phyloP scores from a whole-genome alignment of 2,797 vertebrate genomes.

The Leuciscus waleckii region DNA sequence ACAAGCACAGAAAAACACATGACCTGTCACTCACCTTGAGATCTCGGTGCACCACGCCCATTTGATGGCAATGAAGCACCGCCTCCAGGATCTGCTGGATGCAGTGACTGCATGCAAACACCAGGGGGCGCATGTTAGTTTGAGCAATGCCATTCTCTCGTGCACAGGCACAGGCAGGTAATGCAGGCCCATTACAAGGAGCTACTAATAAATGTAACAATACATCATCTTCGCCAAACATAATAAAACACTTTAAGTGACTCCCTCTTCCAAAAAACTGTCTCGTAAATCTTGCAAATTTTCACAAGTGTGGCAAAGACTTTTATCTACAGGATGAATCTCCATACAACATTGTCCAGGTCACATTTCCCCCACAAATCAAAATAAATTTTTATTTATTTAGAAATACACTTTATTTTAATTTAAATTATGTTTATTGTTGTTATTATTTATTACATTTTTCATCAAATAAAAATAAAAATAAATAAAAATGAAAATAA shows the following conservation, averaged over 20 bases:
- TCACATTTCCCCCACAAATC: background rate
- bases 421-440: background rate
- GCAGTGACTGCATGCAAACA: slow-evolving; percentile 93
- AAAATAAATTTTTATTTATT: background rate
- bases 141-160: slow-evolving; percentile 73
- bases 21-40: slow-evolving; percentile 80
- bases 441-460: background rate
- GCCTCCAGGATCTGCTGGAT: slow-evolving; percentile 99
- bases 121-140: slow-evolving; percentile 77
- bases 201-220: background rate
- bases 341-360: background rate
- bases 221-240: background rate
- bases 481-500: too few species aligned
- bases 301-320: background rate
- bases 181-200: slow-evolving; percentile 5
- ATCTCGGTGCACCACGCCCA: slow-evolving; percentile 95
- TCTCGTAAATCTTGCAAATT: background rate
- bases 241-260: background rate
- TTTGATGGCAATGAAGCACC: slow-evolving; percentile 96
- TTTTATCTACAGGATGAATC: background rate
- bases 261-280: background rate
- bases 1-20: slow-evolving; percentile 31
- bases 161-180: slow-evolving; percentile 72
- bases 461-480: background rate
- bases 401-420: background rate